Conservation (phyloP, 2,797 vertebrate species). For the Lithobates pipiens region DNA sequence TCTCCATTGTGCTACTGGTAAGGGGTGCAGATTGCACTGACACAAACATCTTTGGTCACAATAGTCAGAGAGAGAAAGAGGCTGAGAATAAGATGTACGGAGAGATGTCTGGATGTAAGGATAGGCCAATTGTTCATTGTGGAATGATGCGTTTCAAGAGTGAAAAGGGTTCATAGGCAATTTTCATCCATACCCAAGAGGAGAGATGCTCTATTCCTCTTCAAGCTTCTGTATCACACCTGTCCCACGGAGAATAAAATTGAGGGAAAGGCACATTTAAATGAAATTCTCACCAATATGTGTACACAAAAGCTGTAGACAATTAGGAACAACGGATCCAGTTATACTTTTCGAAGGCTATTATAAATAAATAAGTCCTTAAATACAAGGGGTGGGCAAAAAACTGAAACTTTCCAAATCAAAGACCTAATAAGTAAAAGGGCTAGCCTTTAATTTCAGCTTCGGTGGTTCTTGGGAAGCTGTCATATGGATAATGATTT, state of each 20-base stretch:
- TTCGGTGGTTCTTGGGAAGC: too few species aligned
- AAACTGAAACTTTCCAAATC: too few species aligned
- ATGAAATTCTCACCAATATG: slow-evolving; percentile 65
- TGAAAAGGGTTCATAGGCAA: slow-evolving; percentile 89
- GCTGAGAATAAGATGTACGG: slow-evolving; percentile 84
- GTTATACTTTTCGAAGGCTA: not conserved
- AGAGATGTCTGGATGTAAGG: slow-evolving; percentile 81
- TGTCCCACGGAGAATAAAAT: slow-evolving; percentile 72
- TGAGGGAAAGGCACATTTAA: slow-evolving; percentile 1
- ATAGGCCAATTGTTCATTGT: slow-evolving; percentile 94
- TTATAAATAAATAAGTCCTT: not conserved
- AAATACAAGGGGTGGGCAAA: too few species aligned
- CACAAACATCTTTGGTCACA: slow-evolving; percentile 91
- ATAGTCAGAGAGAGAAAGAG: slow-evolving; percentile 86
- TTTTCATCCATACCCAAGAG: slow-evolving; percentile 83
- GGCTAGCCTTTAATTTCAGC: too few species aligned
- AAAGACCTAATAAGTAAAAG: too few species aligned
- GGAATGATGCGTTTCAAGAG: slow-evolving; percentile 89
- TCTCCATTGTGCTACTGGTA: slow-evolving; percentile 81
- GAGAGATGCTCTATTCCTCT: slow-evolving; percentile 72
- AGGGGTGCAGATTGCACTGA: slow-evolving; percentile 86
- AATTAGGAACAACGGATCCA: slow-evolving; percentile 51
- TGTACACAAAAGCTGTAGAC: slow-evolving; percentile 54
- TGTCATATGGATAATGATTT: too few species aligned
- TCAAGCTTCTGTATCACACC: slow-evolving; percentile 75